Conservation (phyloP, 2,888 invertebrate genomes). For the Matsumyia berberina region DNA sequence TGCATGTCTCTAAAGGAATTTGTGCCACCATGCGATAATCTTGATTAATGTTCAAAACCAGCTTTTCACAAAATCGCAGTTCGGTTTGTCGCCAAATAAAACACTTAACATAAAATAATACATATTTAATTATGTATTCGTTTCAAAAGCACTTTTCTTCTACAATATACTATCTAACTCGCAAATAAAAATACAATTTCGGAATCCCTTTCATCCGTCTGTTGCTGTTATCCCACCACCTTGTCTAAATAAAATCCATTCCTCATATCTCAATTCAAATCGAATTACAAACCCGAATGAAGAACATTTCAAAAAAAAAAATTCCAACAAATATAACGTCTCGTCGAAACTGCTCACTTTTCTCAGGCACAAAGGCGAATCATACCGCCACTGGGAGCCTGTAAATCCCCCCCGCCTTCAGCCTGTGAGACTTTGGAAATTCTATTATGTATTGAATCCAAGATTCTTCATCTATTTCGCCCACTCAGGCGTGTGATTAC, state of each 20-base stretch:
- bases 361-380: not conserved
- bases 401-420: no score
- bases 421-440: constrained; percentile 40
- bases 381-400: not conserved
- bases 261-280: constrained; percentile 34
- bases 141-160: not conserved
- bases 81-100: no score
- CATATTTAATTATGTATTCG: not conserved
- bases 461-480: constrained; percentile 40
- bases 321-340: constrained; percentile 26
- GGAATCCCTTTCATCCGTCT: not conserved
- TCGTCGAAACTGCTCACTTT: constrained; percentile 13
- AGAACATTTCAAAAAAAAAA: constrained; percentile 32
- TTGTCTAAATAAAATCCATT: constrained; percentile 18
- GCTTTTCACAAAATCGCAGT: no score
- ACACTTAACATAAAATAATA: no score
- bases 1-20: no score
- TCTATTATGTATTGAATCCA: constrained; percentile 54
- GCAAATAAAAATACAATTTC: not conserved
- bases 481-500: constrained; percentile 52
- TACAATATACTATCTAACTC: no score
- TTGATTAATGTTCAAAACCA: no score
- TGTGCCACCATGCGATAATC: no score
- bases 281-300: constrained; percentile 36
- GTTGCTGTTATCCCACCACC: not conserved